Evolutionary conservation across 2,888 invertebrate species (phyloP).

Genomic region (Trichopoda pennipes): DNA sequence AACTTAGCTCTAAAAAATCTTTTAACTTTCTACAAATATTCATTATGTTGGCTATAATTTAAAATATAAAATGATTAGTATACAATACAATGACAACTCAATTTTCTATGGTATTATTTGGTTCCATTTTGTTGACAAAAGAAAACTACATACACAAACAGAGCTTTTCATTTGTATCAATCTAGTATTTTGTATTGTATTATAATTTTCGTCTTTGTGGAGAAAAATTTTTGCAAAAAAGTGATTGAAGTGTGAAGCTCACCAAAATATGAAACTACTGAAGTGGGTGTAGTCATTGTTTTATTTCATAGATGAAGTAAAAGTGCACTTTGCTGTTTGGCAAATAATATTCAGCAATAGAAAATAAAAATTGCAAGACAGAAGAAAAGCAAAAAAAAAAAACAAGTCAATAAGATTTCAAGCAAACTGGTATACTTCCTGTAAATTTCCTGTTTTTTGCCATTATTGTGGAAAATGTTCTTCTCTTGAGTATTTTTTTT

Average conservation of each 20-base stretch:
- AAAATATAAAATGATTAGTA: too few species aligned
- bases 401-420: constrained; percentile 21
- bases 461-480: constrained; percentile 40
- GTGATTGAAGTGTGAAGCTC: constrained; percentile 24
- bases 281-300: constrained; percentile 31
- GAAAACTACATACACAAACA: neutral
- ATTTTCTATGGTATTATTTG: constrained; percentile 29
- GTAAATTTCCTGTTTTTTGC: constrained; percentile 59
- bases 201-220: constrained; percentile 44
- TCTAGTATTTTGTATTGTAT: constrained; percentile 28
- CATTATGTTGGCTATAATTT: too few species aligned
- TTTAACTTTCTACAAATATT: too few species aligned
- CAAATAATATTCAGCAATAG: constrained; percentile 51
- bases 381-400: constrained; percentile 3
- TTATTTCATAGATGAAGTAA: constrained; percentile 53
- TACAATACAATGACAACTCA: constrained; percentile 27
- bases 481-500: constrained; percentile 35
- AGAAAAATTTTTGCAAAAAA: constrained; percentile 16
- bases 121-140: constrained; percentile 30
- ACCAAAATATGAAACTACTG: constrained; percentile 61
- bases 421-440: constrained; percentile 70
- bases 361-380: neutral
- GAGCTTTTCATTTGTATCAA: neutral
- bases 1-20: too few species aligned
- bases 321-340: constrained; percentile 63